Evolutionary conservation across 1,140 invertebrate species (phyloP), one percentile per base, ranked within the genome.

Genomic region (Danaus melanippus): DNA sequence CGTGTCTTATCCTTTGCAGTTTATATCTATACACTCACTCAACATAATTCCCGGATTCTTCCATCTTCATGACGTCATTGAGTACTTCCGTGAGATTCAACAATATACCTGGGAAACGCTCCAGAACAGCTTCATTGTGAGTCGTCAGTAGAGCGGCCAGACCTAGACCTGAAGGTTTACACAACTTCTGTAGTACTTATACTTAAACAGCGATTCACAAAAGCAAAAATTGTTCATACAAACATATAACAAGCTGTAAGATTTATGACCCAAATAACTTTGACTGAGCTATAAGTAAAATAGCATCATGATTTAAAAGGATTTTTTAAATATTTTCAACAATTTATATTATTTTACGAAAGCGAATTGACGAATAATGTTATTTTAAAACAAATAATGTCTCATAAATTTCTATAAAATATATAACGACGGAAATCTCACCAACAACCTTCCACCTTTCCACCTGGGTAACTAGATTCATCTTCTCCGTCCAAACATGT

Each of bases 391-490:
- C 21, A 32, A 32, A 15, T 3, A 32, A 32, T 0, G 21, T 32
- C 21, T 7, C 7, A 32, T 7, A 32, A 32, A 32, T 32, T 0
- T 32, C 4, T 4, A 32, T 32, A 32, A 12, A 47, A 53, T 9
- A 52, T 5, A 44, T 47, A 53, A 55, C 9, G 42, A 56, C 52
- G 12, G 56, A 42, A 2, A 2, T 77, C 79, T 74, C 61, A 80
- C 90, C 92, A 60, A 93, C 90, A 10, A 96, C 85, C 82, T 98
- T 98, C 62, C 92, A 90, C 73, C 92, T 90, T 68, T 96, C 94
- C 0, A 91, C 88, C 64, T 96, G 92, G 0, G 92, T 90, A 1
- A 96, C 92, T 46, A 92, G 83, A 17, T 92, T 90, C 89, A 97
- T 93, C 76, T 92, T 93, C 57, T 92, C 89, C n/a, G 94, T 89